Conservation (phyloP, 2,888 invertebrate genomes). For the Drosophila hamatofila region DNA sequence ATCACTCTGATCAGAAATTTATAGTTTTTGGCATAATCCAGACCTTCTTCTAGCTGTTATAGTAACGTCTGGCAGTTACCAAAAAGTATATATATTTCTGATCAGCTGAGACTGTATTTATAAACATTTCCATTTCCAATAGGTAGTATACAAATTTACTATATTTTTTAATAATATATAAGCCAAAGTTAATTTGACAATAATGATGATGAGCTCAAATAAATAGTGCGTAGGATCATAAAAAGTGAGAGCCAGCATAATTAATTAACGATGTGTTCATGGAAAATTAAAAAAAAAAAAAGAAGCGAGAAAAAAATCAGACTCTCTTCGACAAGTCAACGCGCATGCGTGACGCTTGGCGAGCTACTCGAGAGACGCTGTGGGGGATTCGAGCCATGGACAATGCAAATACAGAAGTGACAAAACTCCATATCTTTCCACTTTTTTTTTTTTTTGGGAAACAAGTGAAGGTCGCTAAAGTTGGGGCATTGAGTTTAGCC, state of each 20-base stretch:
- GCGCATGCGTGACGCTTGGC: conserved; percentile 11
- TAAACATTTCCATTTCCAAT: not conserved
- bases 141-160: not conserved
- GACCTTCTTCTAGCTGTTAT: too few relatives aligned
- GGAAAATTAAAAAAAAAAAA: not conserved
- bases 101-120: too few relatives aligned
- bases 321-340: not conserved
- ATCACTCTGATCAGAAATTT: too few relatives aligned
- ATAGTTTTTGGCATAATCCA: too few relatives aligned
- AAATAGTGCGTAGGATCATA: conserved; percentile 20
- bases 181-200: not conserved
- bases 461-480: conserved; percentile 28
- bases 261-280: conserved; percentile 31
- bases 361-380: too few relatives aligned
- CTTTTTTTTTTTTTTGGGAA: conserved; percentile 8
- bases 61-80: too few relatives aligned
- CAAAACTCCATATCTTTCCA: conserved; percentile 1
- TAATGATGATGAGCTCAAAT: conserved; percentile 11
- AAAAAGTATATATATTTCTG: too few relatives aligned
- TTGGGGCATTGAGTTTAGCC: conserved; percentile 1
- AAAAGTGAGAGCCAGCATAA: conserved; percentile 26
- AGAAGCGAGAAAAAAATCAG: not conserved
- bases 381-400: not conserved
- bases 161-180: not conserved
- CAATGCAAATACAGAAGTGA: conserved; percentile 19